A percentile compares a stretch with the other conserved stretches of the same genome.
Conservation (phyloP, 1,140 invertebrate genomes). For the Tetramorium simillimum region DNA sequence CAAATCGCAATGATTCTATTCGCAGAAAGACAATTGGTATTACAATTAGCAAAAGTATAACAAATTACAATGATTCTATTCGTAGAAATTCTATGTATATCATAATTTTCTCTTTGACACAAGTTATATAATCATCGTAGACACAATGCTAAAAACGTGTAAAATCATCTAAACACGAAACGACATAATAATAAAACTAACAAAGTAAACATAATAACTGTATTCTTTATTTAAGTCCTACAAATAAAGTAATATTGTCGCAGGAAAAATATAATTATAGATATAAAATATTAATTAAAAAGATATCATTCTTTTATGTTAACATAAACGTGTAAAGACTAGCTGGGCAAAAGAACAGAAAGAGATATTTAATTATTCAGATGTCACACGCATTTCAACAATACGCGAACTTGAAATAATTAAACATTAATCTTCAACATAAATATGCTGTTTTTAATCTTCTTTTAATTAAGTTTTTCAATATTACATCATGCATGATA, state of each 20-base stretch:
- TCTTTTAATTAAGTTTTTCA: not conserved
- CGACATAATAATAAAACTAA: not conserved
- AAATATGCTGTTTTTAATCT: not conserved
- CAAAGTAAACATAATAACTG: not conserved
- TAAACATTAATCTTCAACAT: not conserved
- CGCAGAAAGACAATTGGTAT: not conserved
- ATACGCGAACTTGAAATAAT: not conserved
- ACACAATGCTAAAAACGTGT: not conserved
- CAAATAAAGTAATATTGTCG: not conserved
- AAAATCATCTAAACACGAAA: not conserved
- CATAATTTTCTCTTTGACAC: not conserved
- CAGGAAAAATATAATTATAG: not conserved
- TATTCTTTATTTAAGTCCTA: not conserved
- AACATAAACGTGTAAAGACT: not conserved
- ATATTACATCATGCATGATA: not conserved
- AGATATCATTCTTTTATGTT: not conserved
- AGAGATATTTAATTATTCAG: not conserved
- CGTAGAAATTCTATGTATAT: not conserved
- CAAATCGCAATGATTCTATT: not conserved
- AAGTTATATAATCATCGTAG: not conserved
- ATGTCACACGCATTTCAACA: not conserved
- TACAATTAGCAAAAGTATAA: not conserved
- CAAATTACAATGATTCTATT: not conserved
- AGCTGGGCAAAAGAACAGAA: not conserved
- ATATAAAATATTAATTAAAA: constrained; percentile 10